Conservation (phyloP, 1,140 invertebrate genomes). For the Rhyzopertha dominica region DNA sequence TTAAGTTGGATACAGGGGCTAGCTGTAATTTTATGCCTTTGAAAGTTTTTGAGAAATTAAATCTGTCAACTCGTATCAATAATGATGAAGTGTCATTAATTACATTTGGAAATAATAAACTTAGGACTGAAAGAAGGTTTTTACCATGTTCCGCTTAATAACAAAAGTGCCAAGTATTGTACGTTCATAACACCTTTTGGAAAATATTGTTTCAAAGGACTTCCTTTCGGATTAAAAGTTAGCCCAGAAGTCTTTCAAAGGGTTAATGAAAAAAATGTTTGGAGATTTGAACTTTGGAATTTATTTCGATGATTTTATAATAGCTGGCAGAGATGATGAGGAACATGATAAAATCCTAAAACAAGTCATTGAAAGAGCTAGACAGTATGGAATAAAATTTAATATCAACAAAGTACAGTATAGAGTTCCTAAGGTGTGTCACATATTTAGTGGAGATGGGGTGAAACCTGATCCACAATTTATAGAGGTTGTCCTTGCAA, state of each 20-base stretch:
- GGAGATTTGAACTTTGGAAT: conserved; percentile 18
- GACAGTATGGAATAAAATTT: conserved; percentile 17
- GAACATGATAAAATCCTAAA: conserved; percentile 18
- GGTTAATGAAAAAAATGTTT: conserved; percentile 27
- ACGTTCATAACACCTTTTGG: conserved; percentile 44
- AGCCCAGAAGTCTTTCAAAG: conserved; percentile 43
- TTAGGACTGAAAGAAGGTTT: conserved; percentile 45
- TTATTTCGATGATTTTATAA: conserved; percentile 25
- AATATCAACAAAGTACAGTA: conserved; percentile 22
- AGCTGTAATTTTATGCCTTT: conserved; percentile 15
- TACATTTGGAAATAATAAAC: conserved; percentile 16
- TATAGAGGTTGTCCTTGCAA: conserved; percentile 15
- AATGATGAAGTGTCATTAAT: not conserved
- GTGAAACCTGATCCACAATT: conserved; percentile 15
- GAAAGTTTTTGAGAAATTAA: conserved; percentile 7
- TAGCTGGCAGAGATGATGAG: conserved; percentile 11
- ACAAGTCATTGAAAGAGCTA: conserved; percentile 15
- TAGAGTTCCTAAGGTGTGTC: conserved; percentile 15
- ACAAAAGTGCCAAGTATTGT: conserved; percentile 27
- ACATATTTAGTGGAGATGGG: conserved; percentile 18
- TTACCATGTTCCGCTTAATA: conserved; percentile 28
- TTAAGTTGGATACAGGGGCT: conserved; percentile 16
- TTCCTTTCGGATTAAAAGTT: conserved; percentile 41
- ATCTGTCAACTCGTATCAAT: conserved; percentile 1
- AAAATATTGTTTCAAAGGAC: conserved; percentile 31